Base-by-base conservation (phyloP, 2,113 vertebrate genomes). In the Pimephales promelas region DNA sequence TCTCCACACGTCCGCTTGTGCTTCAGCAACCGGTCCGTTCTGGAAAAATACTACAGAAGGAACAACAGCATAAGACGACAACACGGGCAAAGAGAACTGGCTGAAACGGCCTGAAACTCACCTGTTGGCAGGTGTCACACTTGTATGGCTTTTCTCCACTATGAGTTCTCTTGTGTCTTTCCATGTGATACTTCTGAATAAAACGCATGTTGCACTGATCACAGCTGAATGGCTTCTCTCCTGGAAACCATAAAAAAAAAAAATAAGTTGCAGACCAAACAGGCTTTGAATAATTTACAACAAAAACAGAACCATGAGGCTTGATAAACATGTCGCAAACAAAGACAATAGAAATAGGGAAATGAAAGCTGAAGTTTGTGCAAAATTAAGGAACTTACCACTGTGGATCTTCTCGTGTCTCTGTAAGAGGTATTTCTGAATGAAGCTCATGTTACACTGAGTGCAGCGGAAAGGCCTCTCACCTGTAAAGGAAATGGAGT, bases 161-260 rank as follows among this genome's bases (percentile, higher is more conserved):
- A 92, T 99, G 98, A 0, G 98, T 99, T 92, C 98, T 95, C 95
- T 98, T 99, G 95, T 99, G 98, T 90, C 98, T 92, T 90, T 99
- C 98, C 98, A 99, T 99, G 93, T 99, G 98, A 92, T 99, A 99
- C 93, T 99, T 99, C 94, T 99, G 98, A 91, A 99, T 99, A 92
- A 99, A 99, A 82, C 98, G 97, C 98, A 99, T 99, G 89, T 97
- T 98, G 84, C 98, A 99, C 93, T 99, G 97, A 88, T 99, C 98
- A 59, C 98, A 99, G 57, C 97, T 96, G 86, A 99, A 99, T 24
- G 98, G 98, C 92, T 99, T 99, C 94, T 99, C 98, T 90, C 98
- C 95, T 96, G 88, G 4, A 43, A 47, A 1, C 87, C 8, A 10
- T 26, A 73, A 0, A 45, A 11, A 11, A 36, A 62, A 47, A 18